phyloP scores from a whole-genome alignment of 1,140 invertebrate genomes.

The Steinernema feltiae region DNA sequence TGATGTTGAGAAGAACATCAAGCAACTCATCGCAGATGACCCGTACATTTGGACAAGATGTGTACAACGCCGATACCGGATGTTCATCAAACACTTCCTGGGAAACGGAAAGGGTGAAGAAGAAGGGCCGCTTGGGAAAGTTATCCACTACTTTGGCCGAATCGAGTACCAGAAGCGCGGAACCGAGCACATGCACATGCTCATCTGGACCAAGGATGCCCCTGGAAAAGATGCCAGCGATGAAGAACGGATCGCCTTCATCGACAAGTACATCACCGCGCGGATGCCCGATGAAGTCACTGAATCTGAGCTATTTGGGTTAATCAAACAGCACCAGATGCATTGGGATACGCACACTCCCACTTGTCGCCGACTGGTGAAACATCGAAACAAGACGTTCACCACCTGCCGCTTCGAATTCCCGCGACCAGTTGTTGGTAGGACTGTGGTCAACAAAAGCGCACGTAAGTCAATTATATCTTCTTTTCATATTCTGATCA shows the following conservation, averaged over 20 bases:
- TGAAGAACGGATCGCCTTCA: slow-evolving; percentile 23
- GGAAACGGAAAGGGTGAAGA: slow-evolving; percentile 9
- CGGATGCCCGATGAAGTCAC: background rate
- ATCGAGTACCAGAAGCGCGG: slow-evolving; percentile 61
- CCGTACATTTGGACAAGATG: background rate
- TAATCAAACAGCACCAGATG: background rate
- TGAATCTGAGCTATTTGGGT: background rate
- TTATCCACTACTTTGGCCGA: slow-evolving; percentile 47
- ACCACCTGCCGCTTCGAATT: no score
- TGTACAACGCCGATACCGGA: background rate
- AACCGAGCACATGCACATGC: slow-evolving; percentile 59
- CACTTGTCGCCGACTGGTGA: background rate
- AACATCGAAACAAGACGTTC: background rate
- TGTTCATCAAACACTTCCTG: slow-evolving; percentile 16
- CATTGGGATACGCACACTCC: background rate
- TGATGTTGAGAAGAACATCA: background rate
- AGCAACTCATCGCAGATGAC: background rate
- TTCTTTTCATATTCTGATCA: no score
- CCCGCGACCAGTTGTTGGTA: no score
- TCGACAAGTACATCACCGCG: background rate
- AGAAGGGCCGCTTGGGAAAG: slow-evolving; percentile 24
- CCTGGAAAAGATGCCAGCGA: slow-evolving; percentile 53
- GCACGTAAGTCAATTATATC: no score
- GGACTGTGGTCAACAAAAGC: no score
- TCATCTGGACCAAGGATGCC: slow-evolving; percentile 59